Conservation (phyloP, 2,113 vertebrate species). For the Progne subis region DNA sequence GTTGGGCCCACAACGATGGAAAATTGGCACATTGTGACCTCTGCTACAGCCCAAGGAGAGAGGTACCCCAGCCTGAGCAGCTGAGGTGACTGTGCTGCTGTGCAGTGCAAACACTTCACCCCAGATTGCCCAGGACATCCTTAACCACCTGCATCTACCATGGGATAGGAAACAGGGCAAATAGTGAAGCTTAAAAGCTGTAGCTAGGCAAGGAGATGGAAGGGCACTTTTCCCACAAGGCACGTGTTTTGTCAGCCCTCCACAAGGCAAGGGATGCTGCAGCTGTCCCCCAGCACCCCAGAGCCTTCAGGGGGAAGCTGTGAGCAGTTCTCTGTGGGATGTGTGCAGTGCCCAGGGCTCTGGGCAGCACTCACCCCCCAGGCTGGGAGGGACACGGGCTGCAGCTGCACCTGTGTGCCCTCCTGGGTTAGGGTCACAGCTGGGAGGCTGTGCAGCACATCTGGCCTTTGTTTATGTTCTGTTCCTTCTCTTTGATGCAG, state of each 20-base stretch:
- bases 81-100: background rate
- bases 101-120: background rate
- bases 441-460: background rate
- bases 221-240: background rate
- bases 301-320: background rate
- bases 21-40: background rate
- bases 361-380: background rate
- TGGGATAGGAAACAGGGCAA: background rate
- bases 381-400: background rate
- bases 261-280: background rate
- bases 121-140: background rate
- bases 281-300: background rate
- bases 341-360: background rate
- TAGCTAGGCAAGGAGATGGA: background rate
- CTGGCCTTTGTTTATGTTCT: background rate
- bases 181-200: background rate
- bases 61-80: background rate
- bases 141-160: background rate
- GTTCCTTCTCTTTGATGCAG: background rate
- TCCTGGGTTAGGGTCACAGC: background rate
- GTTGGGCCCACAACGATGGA: accelerated
- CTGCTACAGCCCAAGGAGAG: background rate
- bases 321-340: background rate
- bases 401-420: background rate
- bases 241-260: background rate